Evolutionary conservation across 2,888 invertebrate genomes (phyloP).

Genomic region (Hoplodrina ambigua): DNA sequence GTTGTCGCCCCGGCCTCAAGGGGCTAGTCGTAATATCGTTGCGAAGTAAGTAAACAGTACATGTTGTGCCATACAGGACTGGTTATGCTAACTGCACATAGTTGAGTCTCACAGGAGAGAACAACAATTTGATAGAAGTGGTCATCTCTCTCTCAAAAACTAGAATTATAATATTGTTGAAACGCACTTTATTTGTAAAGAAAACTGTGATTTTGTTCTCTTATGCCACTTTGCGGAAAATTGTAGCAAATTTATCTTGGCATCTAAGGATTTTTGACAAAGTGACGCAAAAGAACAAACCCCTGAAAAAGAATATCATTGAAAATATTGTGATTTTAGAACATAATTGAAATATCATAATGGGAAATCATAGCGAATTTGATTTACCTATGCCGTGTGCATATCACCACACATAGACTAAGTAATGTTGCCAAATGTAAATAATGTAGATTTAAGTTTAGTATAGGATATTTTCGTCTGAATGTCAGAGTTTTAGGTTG

Average conservation of each 20-base stretch:
- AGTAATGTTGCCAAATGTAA: constrained; percentile 89
- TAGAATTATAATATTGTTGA: constrained; percentile 39
- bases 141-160: constrained; percentile 26
- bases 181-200: constrained; percentile 58
- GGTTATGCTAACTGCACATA: constrained; percentile 41
- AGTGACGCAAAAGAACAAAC: constrained; percentile 55
- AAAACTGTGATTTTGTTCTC: constrained; percentile 58
- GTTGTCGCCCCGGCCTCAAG: neutral
- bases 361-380: constrained; percentile 76
- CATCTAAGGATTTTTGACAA: constrained; percentile 10
- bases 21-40: constrained; percentile 33
- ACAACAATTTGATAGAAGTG: constrained; percentile 11
- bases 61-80: constrained; percentile 64
- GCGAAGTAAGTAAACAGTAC: constrained; percentile 41
- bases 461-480: constrained; percentile 73
- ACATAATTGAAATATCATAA: constrained; percentile 80
- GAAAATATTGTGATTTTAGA: constrained; percentile 84
- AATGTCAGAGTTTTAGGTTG: constrained; percentile 78
- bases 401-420: constrained; percentile 88
- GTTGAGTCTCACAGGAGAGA: constrained; percentile 31
- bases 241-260: neutral
- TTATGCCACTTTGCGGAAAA: constrained; percentile 43
- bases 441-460: constrained; percentile 71
- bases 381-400: constrained; percentile 84
- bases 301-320: constrained; percentile 76